Evolutionary conservation across 2,797 vertebrate species (phyloP).

Genomic region (Acridotheres tristis): DNA sequence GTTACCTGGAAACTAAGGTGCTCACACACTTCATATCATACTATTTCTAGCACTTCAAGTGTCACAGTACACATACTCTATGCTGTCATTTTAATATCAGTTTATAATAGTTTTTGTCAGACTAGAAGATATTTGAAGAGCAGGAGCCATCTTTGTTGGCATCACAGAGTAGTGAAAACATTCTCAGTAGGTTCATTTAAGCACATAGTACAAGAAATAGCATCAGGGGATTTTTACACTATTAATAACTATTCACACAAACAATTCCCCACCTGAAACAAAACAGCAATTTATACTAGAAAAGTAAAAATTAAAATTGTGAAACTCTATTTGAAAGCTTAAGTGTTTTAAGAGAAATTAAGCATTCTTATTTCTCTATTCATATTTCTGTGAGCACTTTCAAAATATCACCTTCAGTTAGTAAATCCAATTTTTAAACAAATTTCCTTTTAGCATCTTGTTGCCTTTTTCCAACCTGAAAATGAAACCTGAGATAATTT

Average conservation of each 20-base stretch:
- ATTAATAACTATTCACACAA: background rate
- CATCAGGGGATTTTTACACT: background rate
- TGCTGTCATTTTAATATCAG: background rate
- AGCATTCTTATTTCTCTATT: background rate
- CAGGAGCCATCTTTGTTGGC: background rate
- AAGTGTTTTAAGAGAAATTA: background rate
- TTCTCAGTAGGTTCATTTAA: background rate
- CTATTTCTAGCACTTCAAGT: background rate
- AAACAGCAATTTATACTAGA: background rate
- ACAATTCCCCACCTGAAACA: background rate
- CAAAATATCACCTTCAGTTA: background rate
- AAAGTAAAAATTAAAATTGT: background rate
- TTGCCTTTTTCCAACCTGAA: background rate
- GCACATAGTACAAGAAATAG: background rate
- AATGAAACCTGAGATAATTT: background rate
- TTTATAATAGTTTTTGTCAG: background rate
- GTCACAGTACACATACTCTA: background rate
- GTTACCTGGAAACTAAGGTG: background rate
- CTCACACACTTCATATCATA: background rate
- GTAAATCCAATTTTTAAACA: background rate
- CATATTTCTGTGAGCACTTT: background rate
- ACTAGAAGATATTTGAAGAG: background rate
- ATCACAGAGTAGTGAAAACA: background rate
- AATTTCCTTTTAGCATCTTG: background rate
- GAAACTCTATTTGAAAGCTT: background rate